Evolutionary conservation across 2,888 invertebrate genomes (phyloP).

Genomic region (Cerceris ruficornis): DNA sequence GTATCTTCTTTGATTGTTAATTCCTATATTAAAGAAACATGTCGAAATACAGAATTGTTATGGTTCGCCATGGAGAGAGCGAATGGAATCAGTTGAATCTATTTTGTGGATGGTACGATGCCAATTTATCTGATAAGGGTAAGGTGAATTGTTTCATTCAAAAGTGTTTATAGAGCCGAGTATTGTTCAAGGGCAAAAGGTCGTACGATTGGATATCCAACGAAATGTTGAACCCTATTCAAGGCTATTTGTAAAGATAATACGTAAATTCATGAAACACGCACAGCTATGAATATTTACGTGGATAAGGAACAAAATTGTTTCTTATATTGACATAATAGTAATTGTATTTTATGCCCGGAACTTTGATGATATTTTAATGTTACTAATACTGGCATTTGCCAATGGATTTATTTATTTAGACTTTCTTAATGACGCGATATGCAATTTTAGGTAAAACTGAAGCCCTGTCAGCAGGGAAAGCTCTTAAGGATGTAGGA

Average conservation of each 20-base stretch:
- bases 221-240: slow-evolving; percentile 4
- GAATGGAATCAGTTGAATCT: slow-evolving; percentile 86
- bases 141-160: slow-evolving; percentile 49
- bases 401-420: too few species aligned
- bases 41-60: slow-evolving; percentile 84
- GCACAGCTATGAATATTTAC: too few species aligned
- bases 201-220: slow-evolving; percentile 27
- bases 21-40: slow-evolving; percentile 57
- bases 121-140: slow-evolving; percentile 85
- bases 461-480: slow-evolving; percentile 88
- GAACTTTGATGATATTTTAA: too few species aligned
- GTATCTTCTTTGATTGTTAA: slow-evolving; percentile 6
- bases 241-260: not conserved
- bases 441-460: slow-evolving; percentile 83
- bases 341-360: too few species aligned
- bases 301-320: too few species aligned
- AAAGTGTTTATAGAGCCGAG: not conserved
- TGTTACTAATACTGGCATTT: too few species aligned
- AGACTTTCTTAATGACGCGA: too few species aligned
- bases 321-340: too few species aligned
- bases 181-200: slow-evolving; percentile 59
- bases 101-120: slow-evolving; percentile 86
- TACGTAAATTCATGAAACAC: not conserved
- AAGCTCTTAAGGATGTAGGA: slow-evolving; percentile 87
- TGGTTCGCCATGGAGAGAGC: slow-evolving; percentile 87